Evolutionary conservation across 2,113 vertebrate genomes (phyloP).

Genomic region (Parotia lawesii): DNA sequence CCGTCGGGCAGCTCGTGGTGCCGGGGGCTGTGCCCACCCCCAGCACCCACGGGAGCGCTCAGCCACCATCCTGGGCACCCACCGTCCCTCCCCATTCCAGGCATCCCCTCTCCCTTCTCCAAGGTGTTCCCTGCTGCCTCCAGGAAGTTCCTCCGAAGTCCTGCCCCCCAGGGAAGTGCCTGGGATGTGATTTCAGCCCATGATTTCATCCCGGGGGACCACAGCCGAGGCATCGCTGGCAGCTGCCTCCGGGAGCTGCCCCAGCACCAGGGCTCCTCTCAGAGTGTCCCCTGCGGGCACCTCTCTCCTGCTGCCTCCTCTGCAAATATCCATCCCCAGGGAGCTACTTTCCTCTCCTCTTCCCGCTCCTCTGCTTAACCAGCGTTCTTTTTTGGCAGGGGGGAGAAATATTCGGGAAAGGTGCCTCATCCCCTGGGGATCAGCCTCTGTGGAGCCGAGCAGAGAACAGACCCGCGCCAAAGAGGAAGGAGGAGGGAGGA

Average conservation of each 20-base stretch:
- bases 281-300: background rate
- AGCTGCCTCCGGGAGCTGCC: background rate
- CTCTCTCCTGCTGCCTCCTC: background rate
- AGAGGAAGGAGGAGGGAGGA: background rate
- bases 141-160: background rate
- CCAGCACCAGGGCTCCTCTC: background rate
- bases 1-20: rapidly evolving
- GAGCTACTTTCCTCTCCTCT: background rate
- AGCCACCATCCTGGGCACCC: rapidly evolving
- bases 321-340: background rate
- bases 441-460: background rate
- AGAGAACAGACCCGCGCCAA: background rate
- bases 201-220: background rate
- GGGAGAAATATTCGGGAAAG: background rate
- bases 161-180: background rate
- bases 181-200: background rate
- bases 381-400: background rate
- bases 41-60: rapidly evolving
- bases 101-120: background rate
- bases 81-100: background rate
- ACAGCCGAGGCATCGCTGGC: background rate
- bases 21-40: background rate
- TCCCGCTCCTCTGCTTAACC: background rate
- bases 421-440: background rate
- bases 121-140: background rate